phyloP scores from a whole-genome alignment of 1,140 invertebrate genomes.

The Drosophila ogumai region DNA sequence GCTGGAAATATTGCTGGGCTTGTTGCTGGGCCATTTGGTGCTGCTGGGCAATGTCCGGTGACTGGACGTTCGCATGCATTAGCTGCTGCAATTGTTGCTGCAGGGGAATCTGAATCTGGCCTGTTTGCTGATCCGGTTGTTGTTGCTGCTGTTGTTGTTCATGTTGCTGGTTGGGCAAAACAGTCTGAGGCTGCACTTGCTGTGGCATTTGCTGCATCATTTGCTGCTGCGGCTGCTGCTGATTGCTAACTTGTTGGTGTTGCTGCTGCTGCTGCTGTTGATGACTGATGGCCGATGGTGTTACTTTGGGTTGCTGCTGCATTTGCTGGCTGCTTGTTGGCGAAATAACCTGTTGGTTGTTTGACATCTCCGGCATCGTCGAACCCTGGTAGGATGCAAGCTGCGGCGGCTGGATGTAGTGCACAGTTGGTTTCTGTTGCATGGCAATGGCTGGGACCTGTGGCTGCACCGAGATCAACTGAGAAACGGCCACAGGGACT shows the following conservation, averaged over 20 bases:
- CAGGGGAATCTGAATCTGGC: conserved; percentile 76
- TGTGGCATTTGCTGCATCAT: conserved; percentile 40
- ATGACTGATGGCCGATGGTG: conserved; percentile 22
- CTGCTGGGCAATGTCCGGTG: conserved; percentile 55
- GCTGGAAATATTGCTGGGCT: conserved; percentile 51
- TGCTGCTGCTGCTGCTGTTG: conserved; percentile 41
- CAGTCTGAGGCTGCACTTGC: conserved; percentile 41
- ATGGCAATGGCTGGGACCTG: conserved; percentile 66
- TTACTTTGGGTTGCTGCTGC: conserved; percentile 52
- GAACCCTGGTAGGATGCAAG: conserved; percentile 71
- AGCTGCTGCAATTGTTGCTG: conserved; percentile 79
- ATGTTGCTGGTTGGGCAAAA: conserved; percentile 77
- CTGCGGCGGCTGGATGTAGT: conserved; percentile 75
- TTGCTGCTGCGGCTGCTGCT: conserved; percentile 52
- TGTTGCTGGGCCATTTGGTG: conserved; percentile 64
- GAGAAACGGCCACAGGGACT: conserved; percentile 30
- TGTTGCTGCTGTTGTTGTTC: conserved; percentile 85
- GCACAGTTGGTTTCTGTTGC: conserved; percentile 69
- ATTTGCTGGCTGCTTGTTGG: conserved; percentile 67
- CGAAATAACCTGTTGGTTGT: conserved; percentile 69
- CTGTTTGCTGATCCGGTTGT: conserved; percentile 49
- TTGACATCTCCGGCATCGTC: conserved; percentile 61
- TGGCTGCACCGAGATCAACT: conserved; percentile 61
- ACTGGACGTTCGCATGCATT: conserved; percentile 64
- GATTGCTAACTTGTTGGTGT: conserved; percentile 31